These are phyloP conservation scores for Kryptolebias ocellatus DNA, from an alignment of 2,797 vertebrate species.

Conservation along the genomic window DNA sequence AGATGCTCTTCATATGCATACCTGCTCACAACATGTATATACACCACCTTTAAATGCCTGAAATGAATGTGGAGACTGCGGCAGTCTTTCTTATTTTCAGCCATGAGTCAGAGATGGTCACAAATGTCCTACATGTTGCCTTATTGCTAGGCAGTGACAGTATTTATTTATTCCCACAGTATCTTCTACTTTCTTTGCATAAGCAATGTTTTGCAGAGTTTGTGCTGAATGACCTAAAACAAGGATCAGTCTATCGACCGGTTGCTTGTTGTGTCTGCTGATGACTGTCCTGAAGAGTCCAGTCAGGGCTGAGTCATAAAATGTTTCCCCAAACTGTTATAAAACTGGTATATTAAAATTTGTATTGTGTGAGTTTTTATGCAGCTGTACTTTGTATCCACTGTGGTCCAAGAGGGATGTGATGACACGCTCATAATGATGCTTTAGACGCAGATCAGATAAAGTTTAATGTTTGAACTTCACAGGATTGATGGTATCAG, in stretches of 20 bases:
- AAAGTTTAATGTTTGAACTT: constrained; percentile 13
- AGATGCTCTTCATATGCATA: too few relatives aligned
- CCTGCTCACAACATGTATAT: background rate
- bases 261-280: background rate
- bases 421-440: constrained; percentile 17
- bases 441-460: constrained; percentile 35
- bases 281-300: background rate
- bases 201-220: background rate
- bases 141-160: constrained; percentile 58
- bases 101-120: constrained; percentile 52
- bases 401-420: constrained; percentile 25
- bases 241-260: background rate
- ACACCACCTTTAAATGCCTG: constrained; percentile 1
- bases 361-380: background rate
- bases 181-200: constrained; percentile 12
- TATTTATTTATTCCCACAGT: constrained; percentile 51
- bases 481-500: constrained; percentile 21
- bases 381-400: constrained; percentile 19
- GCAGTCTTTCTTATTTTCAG: constrained; percentile 23
- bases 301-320: background rate
- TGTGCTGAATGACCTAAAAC: constrained; percentile 9
- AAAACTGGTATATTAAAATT: background rate
- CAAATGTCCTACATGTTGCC: constrained; percentile 33
- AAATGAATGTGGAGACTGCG: constrained; percentile 19
- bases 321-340: constrained; percentile 6